Base-by-base conservation (phyloP, 92 coral and sea anemone species). In the Paragorgia papillata region DNA sequence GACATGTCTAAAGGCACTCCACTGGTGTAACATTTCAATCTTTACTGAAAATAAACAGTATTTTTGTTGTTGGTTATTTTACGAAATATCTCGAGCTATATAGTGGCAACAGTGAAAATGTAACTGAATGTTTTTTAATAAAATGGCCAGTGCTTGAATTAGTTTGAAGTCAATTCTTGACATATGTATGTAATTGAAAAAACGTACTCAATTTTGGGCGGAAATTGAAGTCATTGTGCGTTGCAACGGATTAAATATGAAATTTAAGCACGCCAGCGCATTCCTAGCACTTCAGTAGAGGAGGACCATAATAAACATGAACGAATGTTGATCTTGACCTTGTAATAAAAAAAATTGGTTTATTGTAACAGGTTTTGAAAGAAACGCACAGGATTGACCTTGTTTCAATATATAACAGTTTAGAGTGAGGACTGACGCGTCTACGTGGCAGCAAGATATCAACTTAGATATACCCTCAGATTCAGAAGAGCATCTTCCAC, bases 41-140 rank as follows among this genome's bases (percentile, higher is more conserved):
- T 26, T 19, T 35, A 68, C 58, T 51, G 63, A 71, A 71, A 71
- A 71, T 57, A 71, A 71, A 71, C 78, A 71, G 35, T 54, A 30
- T 32, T 37, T 30, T 34, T 33, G 9, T 56, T 22, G 29, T 33
- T 55, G 62, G n/a, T 15, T 15, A 46, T 2, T 6, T 46, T 7
- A 46, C 53, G 53, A 46, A 15, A 46, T 15, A 7, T 2, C 15
- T 46, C 14, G 2, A 7, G 15, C 15, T 15, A 46, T 15, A n/a
- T 15, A 46, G 53, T n/a, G n/a, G 15, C 15, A 22, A 17, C 58
- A 51, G 33, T 8, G 31, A 51, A 51, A 5, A 19, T 51, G n/a
- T n/a, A n/a, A n/a, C n/a, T n/a, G n/a, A 37, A 37, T 37, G 6
- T 37, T 4, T 37, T 37, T 10, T 4, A 37, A 37, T 37, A 37